These are phyloP conservation scores for Typhlichthys eigenmanni DNA, from an alignment of 2,797 vertebrate species.

Conservation along the genomic window DNA sequence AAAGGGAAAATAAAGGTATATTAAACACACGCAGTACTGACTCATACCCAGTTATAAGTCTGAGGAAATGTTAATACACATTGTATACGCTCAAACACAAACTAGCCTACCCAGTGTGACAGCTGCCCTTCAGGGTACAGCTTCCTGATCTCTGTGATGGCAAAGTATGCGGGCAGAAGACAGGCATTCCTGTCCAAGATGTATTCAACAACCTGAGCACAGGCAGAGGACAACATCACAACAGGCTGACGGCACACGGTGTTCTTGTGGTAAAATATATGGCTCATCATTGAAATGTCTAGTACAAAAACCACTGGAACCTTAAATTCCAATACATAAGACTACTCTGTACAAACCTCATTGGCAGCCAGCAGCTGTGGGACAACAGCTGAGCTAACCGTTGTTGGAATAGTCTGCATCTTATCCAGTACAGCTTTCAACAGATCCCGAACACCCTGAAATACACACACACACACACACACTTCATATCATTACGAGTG, in stretches of 20 bases:
- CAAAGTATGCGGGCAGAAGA: constrained; percentile 95
- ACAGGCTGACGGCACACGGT: not conserved
- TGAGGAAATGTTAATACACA: not conserved
- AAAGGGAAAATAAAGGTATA: not conserved
- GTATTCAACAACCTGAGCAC: constrained; percentile 91
- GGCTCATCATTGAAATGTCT: too few relatives aligned
- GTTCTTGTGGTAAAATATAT: not conserved
- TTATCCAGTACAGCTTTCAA: constrained; percentile 94
- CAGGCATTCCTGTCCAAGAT: constrained; percentile 97
- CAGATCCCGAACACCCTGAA: constrained; percentile 92
- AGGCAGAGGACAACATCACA: not conserved
- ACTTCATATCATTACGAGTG: not conserved
- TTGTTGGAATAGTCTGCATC: constrained; percentile 92
- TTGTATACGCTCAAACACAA: not conserved
- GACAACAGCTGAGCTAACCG: constrained; percentile 95
- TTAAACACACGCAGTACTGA: not conserved
- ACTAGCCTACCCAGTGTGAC: constrained; percentile 89
- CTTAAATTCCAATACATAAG: too few relatives aligned
- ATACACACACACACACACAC: constrained; percentile 12
- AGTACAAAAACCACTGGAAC: too few relatives aligned
- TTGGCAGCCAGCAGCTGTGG: constrained; percentile 92
- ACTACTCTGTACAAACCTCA: constrained; percentile 72
- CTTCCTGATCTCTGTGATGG: constrained; percentile 96
- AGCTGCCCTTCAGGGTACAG: constrained; percentile 97
- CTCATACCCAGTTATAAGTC: too few relatives aligned